Evolutionary conservation across 2,797 vertebrate genomes (phyloP).

Genomic region (Sphenodon punctatus): DNA sequence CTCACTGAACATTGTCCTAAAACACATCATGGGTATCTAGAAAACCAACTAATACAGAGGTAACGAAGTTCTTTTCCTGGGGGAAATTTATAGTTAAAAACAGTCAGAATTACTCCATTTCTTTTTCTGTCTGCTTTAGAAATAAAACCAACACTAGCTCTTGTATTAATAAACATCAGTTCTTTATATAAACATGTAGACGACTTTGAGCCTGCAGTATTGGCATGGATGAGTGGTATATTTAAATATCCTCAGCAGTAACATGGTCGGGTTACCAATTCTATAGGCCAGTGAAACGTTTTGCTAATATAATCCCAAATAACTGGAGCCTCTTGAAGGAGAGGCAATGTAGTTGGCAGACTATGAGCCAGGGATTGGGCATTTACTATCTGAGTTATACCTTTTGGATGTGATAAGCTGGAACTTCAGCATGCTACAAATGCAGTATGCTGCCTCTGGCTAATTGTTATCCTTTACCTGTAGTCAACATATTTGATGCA

Average conservation of each 20-base stretch:
- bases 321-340: background rate
- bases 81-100: background rate
- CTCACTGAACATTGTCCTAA: background rate
- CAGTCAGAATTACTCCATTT: fast-evolving
- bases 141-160: background rate
- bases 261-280: background rate
- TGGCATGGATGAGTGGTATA: background rate
- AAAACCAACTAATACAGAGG: background rate
- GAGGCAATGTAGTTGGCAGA: fast-evolving
- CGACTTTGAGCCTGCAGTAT: background rate
- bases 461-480: background rate
- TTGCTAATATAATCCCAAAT: fast-evolving
- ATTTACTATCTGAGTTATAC: fast-evolving
- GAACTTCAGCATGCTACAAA: fast-evolving
- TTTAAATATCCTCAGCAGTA: background rate
- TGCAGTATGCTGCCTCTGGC: background rate
- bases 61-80: background rate
- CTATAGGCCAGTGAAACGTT: background rate
- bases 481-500: background rate
- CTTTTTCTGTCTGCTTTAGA: background rate
- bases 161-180: background rate
- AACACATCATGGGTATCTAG: too few species aligned
- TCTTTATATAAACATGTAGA: fast-evolving
- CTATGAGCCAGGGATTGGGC: background rate
- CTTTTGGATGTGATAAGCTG: background rate